Conservation (phyloP, 2,888 invertebrate genomes). For the Ischnura elegans region DNA sequence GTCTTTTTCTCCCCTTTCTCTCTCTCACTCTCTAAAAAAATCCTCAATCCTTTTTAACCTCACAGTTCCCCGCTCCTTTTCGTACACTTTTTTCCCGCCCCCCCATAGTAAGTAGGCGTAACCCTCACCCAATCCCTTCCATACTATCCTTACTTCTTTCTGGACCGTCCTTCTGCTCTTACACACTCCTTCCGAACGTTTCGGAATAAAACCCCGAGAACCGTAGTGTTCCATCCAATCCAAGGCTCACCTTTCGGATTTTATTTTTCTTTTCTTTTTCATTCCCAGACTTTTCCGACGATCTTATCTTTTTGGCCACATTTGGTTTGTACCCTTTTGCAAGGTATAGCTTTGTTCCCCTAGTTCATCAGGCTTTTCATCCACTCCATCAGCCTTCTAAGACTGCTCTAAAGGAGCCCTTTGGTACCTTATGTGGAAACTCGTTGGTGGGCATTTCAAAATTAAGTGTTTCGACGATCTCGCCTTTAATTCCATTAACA, state of each 20-base stretch:
- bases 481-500: background rate
- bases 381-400: background rate
- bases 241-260: conserved; percentile 12
- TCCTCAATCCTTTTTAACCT: conserved; percentile 20
- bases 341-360: background rate
- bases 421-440: background rate
- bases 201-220: background rate
- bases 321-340: conserved; percentile 3
- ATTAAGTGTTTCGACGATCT: background rate
- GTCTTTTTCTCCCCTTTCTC: background rate
- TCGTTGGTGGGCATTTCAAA: background rate
- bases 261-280: background rate
- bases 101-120: background rate
- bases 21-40: background rate
- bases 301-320: conserved; percentile 5
- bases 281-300: conserved; percentile 3
- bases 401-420: background rate
- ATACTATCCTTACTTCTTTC: too few species aligned
- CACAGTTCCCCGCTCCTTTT: background rate
- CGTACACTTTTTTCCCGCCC: background rate
- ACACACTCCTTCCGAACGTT: background rate
- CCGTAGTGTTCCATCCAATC: conserved; percentile 18
- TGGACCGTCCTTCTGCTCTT: background rate
- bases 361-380: background rate
- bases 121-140: too few species aligned